Evolutionary conservation across 2,113 vertebrate genomes (phyloP), one percentile per base, ranked within the genome.

Genomic region (Pelodiscus sinensis): DNA sequence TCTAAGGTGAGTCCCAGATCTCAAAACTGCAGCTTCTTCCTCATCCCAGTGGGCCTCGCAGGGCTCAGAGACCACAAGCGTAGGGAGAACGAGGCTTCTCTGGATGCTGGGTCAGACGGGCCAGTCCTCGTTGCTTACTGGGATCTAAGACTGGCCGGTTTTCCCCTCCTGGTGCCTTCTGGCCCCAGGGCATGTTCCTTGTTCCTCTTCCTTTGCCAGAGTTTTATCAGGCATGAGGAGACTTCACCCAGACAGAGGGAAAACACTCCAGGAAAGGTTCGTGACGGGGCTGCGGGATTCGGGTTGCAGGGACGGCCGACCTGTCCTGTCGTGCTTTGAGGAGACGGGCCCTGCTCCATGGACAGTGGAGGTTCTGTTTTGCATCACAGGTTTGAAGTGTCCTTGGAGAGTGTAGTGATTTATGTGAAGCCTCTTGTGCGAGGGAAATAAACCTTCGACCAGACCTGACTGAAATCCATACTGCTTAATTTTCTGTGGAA

Each of bases 391-490:
- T 95, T 95, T 96, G 95, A 95, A 96, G 95, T 94, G 96, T 95
- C 97, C 97, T 96, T n/a, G 62, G 97, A 97, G 97, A 96, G 94
- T 86, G 75, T 10, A 0, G 87, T 97, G 97, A 97, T 97, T 97
- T 97, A 97, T 97, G 96, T 96, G 96, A 96, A 96, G 97, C 96
- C 97, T 97, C 90, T 96, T 62, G 85, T 96, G 94, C 1, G 62
- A 93, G 93, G 87, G 97, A 97, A 97, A 97, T 97, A 97, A 97
- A 96, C 96, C 96, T 96, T 95, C 95, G 96, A 93, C 94, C 97
- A 97, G 97, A 97, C 95, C 95, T 79, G 55, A 90, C 92, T 97
- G 96, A 97, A 97, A 97, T 96, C 94, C 89, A 97, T 90, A 97
- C 97, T 96, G 92, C 91, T 97, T 95, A 89, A 86, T 96, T 97